Conservation (phyloP, 2,797 vertebrate genomes). For the Xenops minutus region DNA sequence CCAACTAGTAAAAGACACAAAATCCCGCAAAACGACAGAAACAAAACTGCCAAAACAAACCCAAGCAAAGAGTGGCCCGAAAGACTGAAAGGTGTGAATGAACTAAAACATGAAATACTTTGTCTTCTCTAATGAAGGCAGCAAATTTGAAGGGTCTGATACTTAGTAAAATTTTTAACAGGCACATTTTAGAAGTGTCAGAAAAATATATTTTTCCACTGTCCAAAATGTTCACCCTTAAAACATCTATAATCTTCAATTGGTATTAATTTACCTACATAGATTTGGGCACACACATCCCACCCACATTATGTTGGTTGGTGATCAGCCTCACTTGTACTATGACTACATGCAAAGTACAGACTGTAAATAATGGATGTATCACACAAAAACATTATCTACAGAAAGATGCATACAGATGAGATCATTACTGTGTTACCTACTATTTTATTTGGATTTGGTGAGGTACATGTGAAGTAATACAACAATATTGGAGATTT, state of each 20-base stretch:
- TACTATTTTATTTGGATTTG: background rate
- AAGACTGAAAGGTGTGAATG: background rate
- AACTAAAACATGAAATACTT: background rate
- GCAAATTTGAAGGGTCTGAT: background rate
- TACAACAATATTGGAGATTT: background rate
- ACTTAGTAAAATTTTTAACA: background rate
- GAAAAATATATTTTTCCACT: background rate
- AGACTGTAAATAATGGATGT: background rate
- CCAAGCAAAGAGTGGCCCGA: background rate
- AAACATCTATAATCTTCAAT: background rate
- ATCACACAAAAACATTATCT: background rate
- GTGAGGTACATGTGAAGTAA: background rate
- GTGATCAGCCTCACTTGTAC: background rate
- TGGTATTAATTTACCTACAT: background rate
- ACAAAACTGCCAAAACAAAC: background rate
- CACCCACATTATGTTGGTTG: background rate
- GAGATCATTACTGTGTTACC: background rate
- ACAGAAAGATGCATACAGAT: background rate
- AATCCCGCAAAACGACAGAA: background rate
- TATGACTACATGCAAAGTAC: background rate
- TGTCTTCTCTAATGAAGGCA: background rate
- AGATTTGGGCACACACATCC: background rate
- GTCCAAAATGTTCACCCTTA: background rate
- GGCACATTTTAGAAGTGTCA: background rate
- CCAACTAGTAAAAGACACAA: background rate